A percentile compares a stretch with the other conserved stretches of the same genome.
Evolutionary conservation across 2,113 vertebrate species (phyloP).

Genomic region (Corynorhinus townsendii): DNA sequence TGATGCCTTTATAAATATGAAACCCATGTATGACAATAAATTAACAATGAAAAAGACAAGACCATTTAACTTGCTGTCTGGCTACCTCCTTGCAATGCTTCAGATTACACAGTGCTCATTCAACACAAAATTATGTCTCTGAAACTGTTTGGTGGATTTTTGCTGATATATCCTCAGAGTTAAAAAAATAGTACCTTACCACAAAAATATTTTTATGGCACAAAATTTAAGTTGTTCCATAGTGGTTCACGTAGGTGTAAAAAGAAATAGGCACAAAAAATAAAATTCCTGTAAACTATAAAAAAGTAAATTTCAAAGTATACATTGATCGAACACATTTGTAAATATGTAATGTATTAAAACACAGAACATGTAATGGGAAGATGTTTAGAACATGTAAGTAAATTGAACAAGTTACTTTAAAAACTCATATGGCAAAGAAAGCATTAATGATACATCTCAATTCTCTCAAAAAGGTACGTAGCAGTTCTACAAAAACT

Average conservation of each 20-base stretch:
- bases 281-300: slow-evolving; percentile 81
- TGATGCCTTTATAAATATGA: slow-evolving; percentile 78
- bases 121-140: slow-evolving; percentile 78
- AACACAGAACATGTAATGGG: slow-evolving; percentile 58
- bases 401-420: slow-evolving; percentile 76
- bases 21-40: slow-evolving; percentile 79
- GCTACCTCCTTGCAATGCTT: slow-evolving; percentile 75
- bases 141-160: slow-evolving; percentile 71
- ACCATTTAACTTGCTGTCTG: slow-evolving; percentile 71
- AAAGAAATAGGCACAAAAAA: slow-evolving; percentile 82
- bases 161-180: slow-evolving; percentile 72
- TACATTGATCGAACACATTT: slow-evolving; percentile 64
- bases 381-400: slow-evolving; percentile 69
- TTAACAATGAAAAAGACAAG: slow-evolving; percentile 81
- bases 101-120: slow-evolving; percentile 76
- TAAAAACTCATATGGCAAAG: slow-evolving; percentile 71
- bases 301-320: slow-evolving; percentile 80
- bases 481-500: slow-evolving; percentile 72
- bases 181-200: slow-evolving; percentile 85
- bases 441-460: slow-evolving; percentile 73
- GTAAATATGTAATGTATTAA: slow-evolving; percentile 71
- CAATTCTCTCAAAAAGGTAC: slow-evolving; percentile 69
- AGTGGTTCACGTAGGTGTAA: slow-evolving; percentile 79
- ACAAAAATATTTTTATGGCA: slow-evolving; percentile 86
- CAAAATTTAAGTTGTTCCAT: slow-evolving; percentile 80